Base-by-base conservation (phyloP, 2,888 invertebrate genomes). In the Choristoneura rosaceana region DNA sequence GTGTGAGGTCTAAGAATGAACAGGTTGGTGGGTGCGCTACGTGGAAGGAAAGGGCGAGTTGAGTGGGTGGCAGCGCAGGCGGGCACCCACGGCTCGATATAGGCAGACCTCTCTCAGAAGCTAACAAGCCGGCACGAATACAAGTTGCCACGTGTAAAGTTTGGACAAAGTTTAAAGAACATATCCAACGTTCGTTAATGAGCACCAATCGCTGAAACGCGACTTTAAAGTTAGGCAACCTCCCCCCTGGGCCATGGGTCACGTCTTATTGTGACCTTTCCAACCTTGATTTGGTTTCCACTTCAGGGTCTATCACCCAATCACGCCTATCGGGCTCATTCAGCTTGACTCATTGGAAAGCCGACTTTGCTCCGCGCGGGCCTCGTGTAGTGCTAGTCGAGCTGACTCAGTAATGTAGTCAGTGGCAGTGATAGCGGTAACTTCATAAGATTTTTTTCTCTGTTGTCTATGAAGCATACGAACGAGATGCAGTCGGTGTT, bases 261-360 rank as follows among this genome's bases (percentile, higher is more conserved):
- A 96, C 96, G 96, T 96, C 95, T 94, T 95, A 93, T 90, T 93
- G 96, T 96, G 96, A 95, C 96, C 95, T 96, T 96, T 91, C 95
- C 95, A 95, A 95, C 95, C 95, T 96, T 96, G 96, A 96, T 96
- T 96, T 96, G 96, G 96, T 96, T 96, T 96, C 96, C 96, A 96
- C 95, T 96, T 88, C 95, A 94, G 95, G 95, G 94, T 95, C 94
- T 92, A 95, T 94, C 89, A 94, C 95, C 95, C 94, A 94, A 92
- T 86, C 80, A 83, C 86, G 85, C 88, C 87, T 90, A 87, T 83
- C 83, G 85, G 87, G 88, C 90, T 90, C 80, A 74, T 76, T 76
- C 82, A 82, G 85, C 81, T 84, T 83, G 80, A 82, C 79, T 84
- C 82, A 77, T 88, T 88, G 87, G 87, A 90, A 90, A 87, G 92